Evolutionary conservation across 2,888 invertebrate species (phyloP).

Genomic region (Tinea trinotella): DNA sequence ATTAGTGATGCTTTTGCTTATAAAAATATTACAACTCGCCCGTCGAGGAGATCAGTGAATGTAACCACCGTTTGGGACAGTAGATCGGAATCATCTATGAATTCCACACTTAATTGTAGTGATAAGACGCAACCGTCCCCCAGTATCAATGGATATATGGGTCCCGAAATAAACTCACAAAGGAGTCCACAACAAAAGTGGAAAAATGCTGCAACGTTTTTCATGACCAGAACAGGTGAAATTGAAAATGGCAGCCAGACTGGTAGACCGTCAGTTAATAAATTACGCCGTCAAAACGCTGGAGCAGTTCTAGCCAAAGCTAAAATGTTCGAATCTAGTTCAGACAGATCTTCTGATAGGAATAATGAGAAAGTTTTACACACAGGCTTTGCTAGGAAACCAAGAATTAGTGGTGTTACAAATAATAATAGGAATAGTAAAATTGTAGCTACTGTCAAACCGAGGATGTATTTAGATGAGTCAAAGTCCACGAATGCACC

Average conservation of each 20-base stretch:
- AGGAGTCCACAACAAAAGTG: constrained; percentile 54
- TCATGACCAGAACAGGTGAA: constrained; percentile 64
- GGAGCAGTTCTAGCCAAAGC: constrained; percentile 87
- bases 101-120: constrained; percentile 40
- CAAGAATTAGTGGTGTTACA: constrained; percentile 38
- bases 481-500: not conserved
- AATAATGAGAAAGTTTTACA: constrained; percentile 39
- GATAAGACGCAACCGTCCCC: constrained; percentile 30
- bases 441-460: not conserved
- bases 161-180: constrained; percentile 23
- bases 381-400: constrained; percentile 55
- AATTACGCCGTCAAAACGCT: constrained; percentile 80
- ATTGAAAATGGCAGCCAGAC: constrained; percentile 56
- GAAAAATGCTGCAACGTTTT: constrained; percentile 70
- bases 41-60: constrained; percentile 46
- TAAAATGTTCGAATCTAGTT: constrained; percentile 77
- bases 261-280: constrained; percentile 80
- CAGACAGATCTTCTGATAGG: constrained; percentile 59
- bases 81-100: constrained; percentile 45
- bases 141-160: not conserved
- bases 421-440: constrained; percentile 9
- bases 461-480: not conserved
- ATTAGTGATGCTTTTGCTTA: constrained; percentile 46
- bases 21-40: constrained; percentile 42
- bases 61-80: constrained; percentile 39